Base-by-base conservation (phyloP, 2,888 invertebrate genomes). In the Volucella inanis region DNA sequence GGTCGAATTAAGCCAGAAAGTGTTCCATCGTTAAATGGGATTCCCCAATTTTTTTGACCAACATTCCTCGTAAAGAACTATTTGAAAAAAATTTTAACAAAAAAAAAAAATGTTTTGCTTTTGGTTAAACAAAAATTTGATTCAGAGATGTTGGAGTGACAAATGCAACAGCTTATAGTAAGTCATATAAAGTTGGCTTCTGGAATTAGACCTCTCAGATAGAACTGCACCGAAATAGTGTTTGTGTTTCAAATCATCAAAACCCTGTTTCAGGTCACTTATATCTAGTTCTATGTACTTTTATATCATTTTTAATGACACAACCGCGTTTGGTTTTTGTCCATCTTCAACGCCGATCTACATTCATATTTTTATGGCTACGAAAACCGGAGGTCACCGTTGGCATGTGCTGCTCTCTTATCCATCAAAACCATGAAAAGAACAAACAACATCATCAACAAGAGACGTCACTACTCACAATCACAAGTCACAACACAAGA, bases 291-390 rank as follows among this genome's bases (percentile, higher is more conserved):
- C 18, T 41, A 45, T 11, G 55, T 22, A 43, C 39, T 68, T 49
- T 64, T 67, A 72, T 62, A 62, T 67, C 65, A 61, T 64, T 62
- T 79, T 78, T 82, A 70, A 84, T 47, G 70, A 80, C 70, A 50
- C 45, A 54, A 55, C 50, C 43, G 84, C 84, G 70, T 76, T 80
- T 71, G 74, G 70, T 67, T 39, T 55, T 11, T 9, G 31, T 15
- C 52, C 50, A 11, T 14, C 62, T 14, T 64, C 52, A 18, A 11
- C 49, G 49, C 14, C 59, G 64, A 78, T 78, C 71, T 39, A 79
- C 72, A 83, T 64, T 84, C 52, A 62, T 45, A 80, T 80, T 80
- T 85, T 80, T 85, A 84, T 67, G 84, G 75, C 75, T 2, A 22
- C 3, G 22, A 22, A 70, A 79, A 71, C 31, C 70, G 59, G 55